These are phyloP conservation scores for Euleptes europaea DNA, from an alignment of 2,113 vertebrate species.

Conservation along the genomic window DNA sequence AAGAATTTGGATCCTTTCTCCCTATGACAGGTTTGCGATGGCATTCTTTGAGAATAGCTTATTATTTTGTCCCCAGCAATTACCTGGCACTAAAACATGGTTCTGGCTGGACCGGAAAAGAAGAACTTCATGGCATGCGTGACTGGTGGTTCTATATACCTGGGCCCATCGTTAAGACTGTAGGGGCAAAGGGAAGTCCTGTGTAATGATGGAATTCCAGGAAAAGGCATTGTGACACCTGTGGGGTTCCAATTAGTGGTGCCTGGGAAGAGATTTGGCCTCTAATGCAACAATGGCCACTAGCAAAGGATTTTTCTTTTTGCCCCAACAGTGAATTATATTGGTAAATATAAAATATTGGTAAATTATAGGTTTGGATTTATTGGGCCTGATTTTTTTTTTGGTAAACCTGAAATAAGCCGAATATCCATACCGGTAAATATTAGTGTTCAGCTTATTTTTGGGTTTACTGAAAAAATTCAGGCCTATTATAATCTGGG, in stretches of 20 bases:
- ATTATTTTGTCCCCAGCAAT: slow-evolving; percentile 43
- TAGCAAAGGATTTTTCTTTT: neutral
- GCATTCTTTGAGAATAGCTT: slow-evolving; percentile 44
- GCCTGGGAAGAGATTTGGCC: neutral
- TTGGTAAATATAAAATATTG: no score
- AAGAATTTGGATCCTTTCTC: slow-evolving; percentile 54
- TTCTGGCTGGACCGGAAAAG: neutral
- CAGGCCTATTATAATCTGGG: no score
- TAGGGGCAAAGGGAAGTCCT: no score
- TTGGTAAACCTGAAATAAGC: no score
- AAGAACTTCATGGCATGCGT: neutral
- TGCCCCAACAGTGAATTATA: no score
- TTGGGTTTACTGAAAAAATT: no score
- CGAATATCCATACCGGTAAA: no score
- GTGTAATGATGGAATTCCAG: no score
- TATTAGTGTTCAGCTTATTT: no score
- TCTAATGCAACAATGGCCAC: neutral
- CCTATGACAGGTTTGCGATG: slow-evolving; percentile 13
- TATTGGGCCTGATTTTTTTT: no score
- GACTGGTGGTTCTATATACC: neutral
- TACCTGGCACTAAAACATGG: slow-evolving; percentile 15
- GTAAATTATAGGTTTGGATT: no score
- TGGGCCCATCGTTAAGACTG: neutral
- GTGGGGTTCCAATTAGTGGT: neutral
- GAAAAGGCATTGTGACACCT: neutral